Conservation (phyloP, 2,888 invertebrate species). For the Monoplex corrugatus region DNA sequence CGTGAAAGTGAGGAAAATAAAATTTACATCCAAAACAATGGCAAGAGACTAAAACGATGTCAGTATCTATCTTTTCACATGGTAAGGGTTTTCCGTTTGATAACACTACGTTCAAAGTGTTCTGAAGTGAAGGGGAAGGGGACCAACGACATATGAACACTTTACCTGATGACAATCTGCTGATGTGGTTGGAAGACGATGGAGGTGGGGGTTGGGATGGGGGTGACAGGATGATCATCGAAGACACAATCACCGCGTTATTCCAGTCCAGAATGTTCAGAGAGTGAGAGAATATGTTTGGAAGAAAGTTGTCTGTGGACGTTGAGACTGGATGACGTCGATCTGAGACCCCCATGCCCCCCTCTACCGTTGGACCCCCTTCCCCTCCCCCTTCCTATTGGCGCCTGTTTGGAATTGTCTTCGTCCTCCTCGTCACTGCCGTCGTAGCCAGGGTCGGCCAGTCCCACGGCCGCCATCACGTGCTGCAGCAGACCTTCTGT, state of each 20-base stretch:
- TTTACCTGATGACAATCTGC: too few species aligned
- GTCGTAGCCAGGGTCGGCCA: neutral
- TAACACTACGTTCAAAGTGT: neutral
- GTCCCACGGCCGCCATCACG: slow-evolving; percentile 34
- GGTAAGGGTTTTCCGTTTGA: neutral
- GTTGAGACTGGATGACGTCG: slow-evolving; percentile 45
- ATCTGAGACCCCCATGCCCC: slow-evolving; percentile 57
- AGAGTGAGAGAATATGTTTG: slow-evolving; percentile 50
- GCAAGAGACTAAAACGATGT: too few species aligned
- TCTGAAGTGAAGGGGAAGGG: neutral
- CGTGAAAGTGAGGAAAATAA: too few species aligned
- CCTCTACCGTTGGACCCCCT: slow-evolving; percentile 56
- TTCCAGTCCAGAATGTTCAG: slow-evolving; percentile 52
- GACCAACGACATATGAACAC: neutral
- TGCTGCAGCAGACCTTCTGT: slow-evolving; percentile 50
- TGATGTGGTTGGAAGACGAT: too few species aligned
- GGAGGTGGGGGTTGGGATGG: too few species aligned
- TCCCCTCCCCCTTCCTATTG: slow-evolving; percentile 52
- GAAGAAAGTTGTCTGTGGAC: slow-evolving; percentile 51
- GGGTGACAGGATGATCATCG: neutral
- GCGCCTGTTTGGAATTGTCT: slow-evolving; percentile 17
- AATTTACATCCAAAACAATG: too few species aligned
- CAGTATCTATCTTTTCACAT: neutral
- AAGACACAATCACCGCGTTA: slow-evolving; percentile 7
- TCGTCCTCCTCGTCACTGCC: neutral